These are phyloP conservation scores for Cinclus mexicanus DNA, from an alignment of 2,113 vertebrate species.

Conservation along the genomic window DNA sequence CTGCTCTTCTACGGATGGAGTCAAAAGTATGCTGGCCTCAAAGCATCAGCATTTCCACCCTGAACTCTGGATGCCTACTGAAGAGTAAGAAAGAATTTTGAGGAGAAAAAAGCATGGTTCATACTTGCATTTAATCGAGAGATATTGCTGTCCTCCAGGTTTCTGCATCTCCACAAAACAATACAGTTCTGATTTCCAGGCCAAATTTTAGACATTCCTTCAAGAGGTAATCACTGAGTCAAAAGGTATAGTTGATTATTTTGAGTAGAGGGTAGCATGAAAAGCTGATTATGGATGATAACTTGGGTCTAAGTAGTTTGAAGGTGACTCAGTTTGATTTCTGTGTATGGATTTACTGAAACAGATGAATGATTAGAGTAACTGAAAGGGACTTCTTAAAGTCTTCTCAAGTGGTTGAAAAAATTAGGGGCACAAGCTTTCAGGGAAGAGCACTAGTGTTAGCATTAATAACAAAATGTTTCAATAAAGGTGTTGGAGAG, in stretches of 20 bases:
- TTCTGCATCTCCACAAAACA: neutral
- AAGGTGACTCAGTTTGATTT: neutral
- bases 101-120: slow-evolving; percentile 60
- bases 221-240: neutral
- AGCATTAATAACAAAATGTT: neutral
- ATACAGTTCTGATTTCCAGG: neutral
- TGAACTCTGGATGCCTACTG: slow-evolving; percentile 63
- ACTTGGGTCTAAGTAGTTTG: neutral
- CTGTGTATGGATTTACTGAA: neutral
- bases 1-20: slow-evolving; percentile 62
- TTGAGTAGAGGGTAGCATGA: neutral
- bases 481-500: neutral
- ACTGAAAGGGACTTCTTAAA: neutral
- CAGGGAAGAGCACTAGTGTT: neutral
- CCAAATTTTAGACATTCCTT: neutral
- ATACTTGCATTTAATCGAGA: neutral
- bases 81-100: slow-evolving; percentile 44
- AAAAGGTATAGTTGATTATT: neutral
- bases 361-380: neutral
- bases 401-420: neutral
- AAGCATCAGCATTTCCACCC: slow-evolving; percentile 44
- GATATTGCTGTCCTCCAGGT: neutral
- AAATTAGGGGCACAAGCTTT: neutral
- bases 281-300: neutral
- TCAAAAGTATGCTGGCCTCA: slow-evolving; percentile 51